A percentile compares a stretch with the other conserved stretches of the same genome.
phyloP scores from a whole-genome alignment of 2,797 vertebrate species.

The Trachops cirrhosus region DNA sequence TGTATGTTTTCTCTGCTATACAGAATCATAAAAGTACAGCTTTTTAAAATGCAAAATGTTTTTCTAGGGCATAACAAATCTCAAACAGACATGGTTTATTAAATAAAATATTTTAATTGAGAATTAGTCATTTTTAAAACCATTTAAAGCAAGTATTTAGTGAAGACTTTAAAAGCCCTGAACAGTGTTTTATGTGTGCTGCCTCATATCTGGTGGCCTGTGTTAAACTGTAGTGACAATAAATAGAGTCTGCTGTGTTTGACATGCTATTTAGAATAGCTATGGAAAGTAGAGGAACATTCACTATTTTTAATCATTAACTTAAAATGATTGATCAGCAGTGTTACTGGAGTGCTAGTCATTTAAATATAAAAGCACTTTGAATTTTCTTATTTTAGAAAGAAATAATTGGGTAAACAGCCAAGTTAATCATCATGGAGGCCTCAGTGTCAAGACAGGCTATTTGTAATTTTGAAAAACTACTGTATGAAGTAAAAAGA shows the following conservation, averaged over 20 bases:
- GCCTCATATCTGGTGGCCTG: background rate
- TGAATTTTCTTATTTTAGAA: constrained; percentile 69
- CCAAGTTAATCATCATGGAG: constrained; percentile 64
- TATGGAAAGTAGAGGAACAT: background rate
- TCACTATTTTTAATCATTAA: constrained; percentile 65
- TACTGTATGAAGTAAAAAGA: constrained; percentile 47
- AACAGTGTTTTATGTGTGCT: background rate
- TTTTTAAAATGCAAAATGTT: constrained; percentile 21
- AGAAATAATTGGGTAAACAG: constrained; percentile 68
- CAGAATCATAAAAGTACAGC: background rate
- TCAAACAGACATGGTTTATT: background rate
- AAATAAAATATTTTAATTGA: constrained; percentile 12
- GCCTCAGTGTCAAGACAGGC: constrained; percentile 49
- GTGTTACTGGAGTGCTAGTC: constrained; percentile 47
- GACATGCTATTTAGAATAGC: constrained; percentile 34
- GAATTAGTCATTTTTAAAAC: background rate
- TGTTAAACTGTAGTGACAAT: constrained; percentile 22
- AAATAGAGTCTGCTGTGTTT: constrained; percentile 20
- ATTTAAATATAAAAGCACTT: constrained; percentile 70
- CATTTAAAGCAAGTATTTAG: background rate
- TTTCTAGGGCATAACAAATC: background rate
- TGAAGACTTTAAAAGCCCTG: background rate
- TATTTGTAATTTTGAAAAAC: constrained; percentile 70
- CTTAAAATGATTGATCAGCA: constrained; percentile 66
- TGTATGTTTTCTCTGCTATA: background rate